Percentiles rank a stretch among this genome's conserved stretches.
phyloP scores from a whole-genome alignment of 2,113 vertebrate species.

The Sminthopsis crassicaudata region DNA sequence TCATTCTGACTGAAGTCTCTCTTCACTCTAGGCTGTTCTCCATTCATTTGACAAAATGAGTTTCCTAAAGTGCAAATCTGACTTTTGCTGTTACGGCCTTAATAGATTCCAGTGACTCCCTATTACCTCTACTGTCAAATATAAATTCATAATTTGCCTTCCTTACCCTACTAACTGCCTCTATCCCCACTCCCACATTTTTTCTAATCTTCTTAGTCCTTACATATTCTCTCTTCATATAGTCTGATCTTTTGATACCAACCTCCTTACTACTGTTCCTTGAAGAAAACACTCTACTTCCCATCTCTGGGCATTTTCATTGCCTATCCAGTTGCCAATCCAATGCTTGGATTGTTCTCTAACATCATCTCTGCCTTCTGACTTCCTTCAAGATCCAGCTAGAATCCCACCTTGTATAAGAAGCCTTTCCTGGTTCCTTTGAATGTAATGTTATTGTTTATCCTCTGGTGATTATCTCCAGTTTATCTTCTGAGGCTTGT shows the following conservation, averaged over 20 bases:
- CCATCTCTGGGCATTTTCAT: not conserved
- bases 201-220: not conserved
- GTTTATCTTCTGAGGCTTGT: not conserved
- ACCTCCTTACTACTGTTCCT: not conserved
- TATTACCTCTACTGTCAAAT: not conserved
- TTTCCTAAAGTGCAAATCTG: not conserved
- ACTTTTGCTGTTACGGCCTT: not conserved
- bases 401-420: not conserved
- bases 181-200: not conserved
- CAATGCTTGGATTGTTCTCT: not conserved
- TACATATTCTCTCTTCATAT: not conserved
- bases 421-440: not conserved
- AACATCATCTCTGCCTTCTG: not conserved
- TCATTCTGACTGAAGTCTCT: not conserved
- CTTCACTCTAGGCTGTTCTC: not conserved
- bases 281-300: not conserved
- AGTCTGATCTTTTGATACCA: not conserved
- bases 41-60: not conserved
- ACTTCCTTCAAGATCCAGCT: not conserved
- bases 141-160: not conserved
- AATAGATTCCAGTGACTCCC: not conserved
- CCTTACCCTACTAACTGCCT: not conserved
- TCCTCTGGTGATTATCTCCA: not conserved
- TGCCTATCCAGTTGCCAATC: too few species aligned
- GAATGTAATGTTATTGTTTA: not conserved